Percentiles rank a stretch among this genome's conserved stretches.
These are phyloP conservation scores for Hemaris fuciformis DNA, from an alignment of 2,888 invertebrate genomes.

Conservation along the genomic window DNA sequence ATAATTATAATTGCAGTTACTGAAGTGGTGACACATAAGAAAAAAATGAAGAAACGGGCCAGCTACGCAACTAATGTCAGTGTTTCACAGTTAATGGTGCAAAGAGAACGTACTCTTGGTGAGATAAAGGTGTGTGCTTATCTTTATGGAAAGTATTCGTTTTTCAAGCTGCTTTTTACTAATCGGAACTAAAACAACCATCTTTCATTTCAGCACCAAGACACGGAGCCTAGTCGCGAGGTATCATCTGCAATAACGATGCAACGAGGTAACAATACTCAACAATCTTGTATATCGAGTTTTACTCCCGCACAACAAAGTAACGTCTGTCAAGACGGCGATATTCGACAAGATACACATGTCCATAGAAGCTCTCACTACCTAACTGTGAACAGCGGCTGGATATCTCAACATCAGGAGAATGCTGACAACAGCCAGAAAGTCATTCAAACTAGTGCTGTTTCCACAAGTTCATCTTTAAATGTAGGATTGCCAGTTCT, in stretches of 20 bases:
- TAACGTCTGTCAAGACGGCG: slow-evolving; percentile 46
- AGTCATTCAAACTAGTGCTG: slow-evolving; percentile 36
- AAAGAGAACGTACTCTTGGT: slow-evolving; percentile 82
- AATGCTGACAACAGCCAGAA: slow-evolving; percentile 55
- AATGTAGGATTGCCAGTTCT: slow-evolving; percentile 70
- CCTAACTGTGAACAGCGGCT: slow-evolving; percentile 74
- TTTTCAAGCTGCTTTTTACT: too few species aligned
- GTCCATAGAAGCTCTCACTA: slow-evolving; percentile 71
- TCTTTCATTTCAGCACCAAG: slow-evolving; percentile 54
- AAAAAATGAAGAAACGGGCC: slow-evolving; percentile 84
- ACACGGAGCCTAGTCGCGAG: slow-evolving; percentile 55
- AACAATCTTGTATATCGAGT: slow-evolving; percentile 44
- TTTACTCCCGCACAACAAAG: slow-evolving; percentile 49
- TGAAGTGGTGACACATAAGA: slow-evolving; percentile 76
- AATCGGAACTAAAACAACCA: too few species aligned
- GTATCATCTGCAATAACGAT: slow-evolving; percentile 47
- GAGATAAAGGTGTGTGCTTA: slow-evolving; percentile 69
- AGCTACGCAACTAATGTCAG: slow-evolving; percentile 83
- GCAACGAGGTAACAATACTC: slow-evolving; percentile 46
- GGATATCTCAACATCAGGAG: slow-evolving; percentile 71
- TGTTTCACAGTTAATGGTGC: slow-evolving; percentile 85
- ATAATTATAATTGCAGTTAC: slow-evolving; percentile 45
- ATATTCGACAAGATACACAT: slow-evolving; percentile 62
- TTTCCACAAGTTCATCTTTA: slow-evolving; percentile 39
- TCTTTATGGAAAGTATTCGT: slow-evolving; percentile 18